Evolutionary conservation across 2,113 vertebrate genomes (phyloP), one percentile per base, ranked within the genome.

Genomic region (Labeo rohita): DNA sequence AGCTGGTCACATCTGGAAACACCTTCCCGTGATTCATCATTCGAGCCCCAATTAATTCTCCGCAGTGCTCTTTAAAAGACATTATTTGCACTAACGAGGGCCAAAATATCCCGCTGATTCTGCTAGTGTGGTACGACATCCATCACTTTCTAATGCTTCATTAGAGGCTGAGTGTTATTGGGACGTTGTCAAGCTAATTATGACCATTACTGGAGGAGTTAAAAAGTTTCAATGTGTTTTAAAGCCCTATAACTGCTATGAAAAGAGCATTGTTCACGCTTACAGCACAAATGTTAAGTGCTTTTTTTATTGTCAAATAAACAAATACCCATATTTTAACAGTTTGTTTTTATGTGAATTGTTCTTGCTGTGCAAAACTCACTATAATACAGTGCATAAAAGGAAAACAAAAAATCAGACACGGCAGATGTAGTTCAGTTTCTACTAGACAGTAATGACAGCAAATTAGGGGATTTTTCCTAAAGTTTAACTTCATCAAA

Each of bases 21-120:
- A 73, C 39, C 70, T 73, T 73, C 70, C 70, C 39, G 43, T 73
- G 70, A 73, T 73, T 73, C 70, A 73, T 73, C 39, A 73, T 73
- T 45, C 21, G 18, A 45, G 70, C 18, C 39, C 39, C 6, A 43
- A 8, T 72, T 36, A 70, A 39, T 70, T 70, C 66, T 70, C 63
- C 12, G 6, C 34, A 68, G 65, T 39, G 13, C 65, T 68, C 70
- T 45, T 72, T 73, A 73, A 73, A 45, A n/a, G 18, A 21, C 70
- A 12, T 73, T 45, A 73, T 45, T 73, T 73, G 70, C 39, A 45
- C 9, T 72, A 45, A 72, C 9, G 2, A 73, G 70, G 70, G 70
- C 70, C 18, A 73, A 73, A 12, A n/a, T 45, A n/a, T 73, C 70
- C 70, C 18, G 39, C 70, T 73, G 70, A 45, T n/a, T 73, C 70